Conservation (phyloP, 1,140 invertebrate species). For the Carcinoscorpius rotundicauda region DNA sequence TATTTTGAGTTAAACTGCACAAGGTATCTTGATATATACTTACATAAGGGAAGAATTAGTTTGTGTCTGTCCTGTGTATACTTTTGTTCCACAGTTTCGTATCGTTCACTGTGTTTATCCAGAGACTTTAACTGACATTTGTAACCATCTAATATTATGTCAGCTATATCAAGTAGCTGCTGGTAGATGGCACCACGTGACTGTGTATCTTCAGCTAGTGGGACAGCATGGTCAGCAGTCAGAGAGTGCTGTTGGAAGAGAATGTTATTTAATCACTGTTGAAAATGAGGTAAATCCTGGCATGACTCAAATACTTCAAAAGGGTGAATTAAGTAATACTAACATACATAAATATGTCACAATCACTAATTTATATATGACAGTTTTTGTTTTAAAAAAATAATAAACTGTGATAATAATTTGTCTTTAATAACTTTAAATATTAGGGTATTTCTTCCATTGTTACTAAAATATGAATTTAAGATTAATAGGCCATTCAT, state of each 20-base stretch:
- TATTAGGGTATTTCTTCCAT: too few relatives aligned
- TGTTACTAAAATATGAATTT: too few relatives aligned
- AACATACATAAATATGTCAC: too few relatives aligned
- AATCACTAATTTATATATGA: neutral
- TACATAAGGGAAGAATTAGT: slow-evolving; percentile 47
- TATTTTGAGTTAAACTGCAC: too few relatives aligned
- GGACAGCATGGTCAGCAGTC: slow-evolving; percentile 22
- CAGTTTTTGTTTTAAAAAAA: slow-evolving; percentile 9
- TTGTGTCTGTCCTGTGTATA: slow-evolving; percentile 50
- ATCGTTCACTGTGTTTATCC: slow-evolving; percentile 39
- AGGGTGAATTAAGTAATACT: too few relatives aligned
- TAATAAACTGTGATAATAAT: slow-evolving; percentile 15
- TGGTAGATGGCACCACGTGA: slow-evolving; percentile 42
- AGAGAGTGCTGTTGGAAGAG: slow-evolving; percentile 24
- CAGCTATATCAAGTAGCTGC: slow-evolving; percentile 56
- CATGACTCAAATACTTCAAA: too few relatives aligned
- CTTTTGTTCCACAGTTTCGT: slow-evolving; percentile 44
- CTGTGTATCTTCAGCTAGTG: slow-evolving; percentile 32
- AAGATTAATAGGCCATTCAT: too few relatives aligned
- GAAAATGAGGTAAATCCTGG: too few relatives aligned
- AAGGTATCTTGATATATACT: slow-evolving; percentile 20
- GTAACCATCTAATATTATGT: slow-evolving; percentile 59
- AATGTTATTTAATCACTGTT: neutral
- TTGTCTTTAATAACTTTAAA: too few relatives aligned
- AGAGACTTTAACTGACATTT: slow-evolving; percentile 55